Conservation (phyloP, 2,113 vertebrate species). For the Lasiurus borealis region DNA sequence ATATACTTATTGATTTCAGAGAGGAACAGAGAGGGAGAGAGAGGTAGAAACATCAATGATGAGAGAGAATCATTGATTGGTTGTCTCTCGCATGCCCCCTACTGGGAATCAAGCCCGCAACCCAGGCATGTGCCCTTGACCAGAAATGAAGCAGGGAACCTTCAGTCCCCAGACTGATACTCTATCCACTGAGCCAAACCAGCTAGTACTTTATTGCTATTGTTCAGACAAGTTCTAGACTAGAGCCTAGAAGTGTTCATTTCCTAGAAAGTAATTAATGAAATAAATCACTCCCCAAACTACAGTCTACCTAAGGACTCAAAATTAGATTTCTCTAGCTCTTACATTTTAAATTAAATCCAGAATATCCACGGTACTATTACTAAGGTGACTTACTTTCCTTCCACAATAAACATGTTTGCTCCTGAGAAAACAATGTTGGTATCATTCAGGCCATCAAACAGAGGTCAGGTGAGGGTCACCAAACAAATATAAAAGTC, state of each 20-base stretch:
- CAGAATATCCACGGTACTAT: neutral
- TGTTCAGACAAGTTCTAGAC: neutral
- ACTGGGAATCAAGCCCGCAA: too few relatives aligned
- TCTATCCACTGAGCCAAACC: too few relatives aligned
- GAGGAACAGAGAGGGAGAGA: too few relatives aligned
- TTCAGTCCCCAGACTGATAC: too few relatives aligned
- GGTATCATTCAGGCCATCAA: rapidly evolving
- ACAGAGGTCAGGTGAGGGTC: neutral
- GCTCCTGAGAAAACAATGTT: neutral
- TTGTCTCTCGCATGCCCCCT: too few relatives aligned
- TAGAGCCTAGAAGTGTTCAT: neutral
- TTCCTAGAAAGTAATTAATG: neutral
- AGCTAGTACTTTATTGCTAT: neutral
- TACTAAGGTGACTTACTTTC: neutral
- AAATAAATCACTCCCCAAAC: neutral
- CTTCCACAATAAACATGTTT: neutral
- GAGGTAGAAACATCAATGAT: too few relatives aligned
- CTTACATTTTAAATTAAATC: conserved; percentile 21
- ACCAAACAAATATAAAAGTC: neutral
- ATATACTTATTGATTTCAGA: too few relatives aligned
- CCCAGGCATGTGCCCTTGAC: too few relatives aligned
- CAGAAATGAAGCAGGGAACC: too few relatives aligned
- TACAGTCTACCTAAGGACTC: neutral
- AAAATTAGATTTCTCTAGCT: neutral
- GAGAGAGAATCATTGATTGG: too few relatives aligned